Base-by-base conservation (phyloP, 2,888 invertebrate species). In the Abrostola tripartita region DNA sequence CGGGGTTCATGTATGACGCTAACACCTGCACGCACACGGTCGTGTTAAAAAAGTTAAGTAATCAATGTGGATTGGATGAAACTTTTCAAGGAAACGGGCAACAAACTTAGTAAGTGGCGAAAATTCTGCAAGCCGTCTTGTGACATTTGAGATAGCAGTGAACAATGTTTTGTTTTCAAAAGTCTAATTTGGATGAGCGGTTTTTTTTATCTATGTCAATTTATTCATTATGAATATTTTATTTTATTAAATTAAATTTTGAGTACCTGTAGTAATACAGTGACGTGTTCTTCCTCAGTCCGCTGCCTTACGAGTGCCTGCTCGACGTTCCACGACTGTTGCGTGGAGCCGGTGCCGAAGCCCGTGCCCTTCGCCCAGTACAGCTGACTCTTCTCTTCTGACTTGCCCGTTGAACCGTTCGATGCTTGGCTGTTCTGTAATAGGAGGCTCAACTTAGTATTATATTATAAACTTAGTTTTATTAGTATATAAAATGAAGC, bases 321-420 rank as follows among this genome's bases (percentile, higher is more conserved):
- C 85, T 99, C 99, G 42, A 99, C 98, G 91, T 99, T 98, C 99
- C 99, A 99, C 52, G 98, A 98, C 88, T 98, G 98, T 73, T 98
- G 97, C 10, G 98, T 99, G 35, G 98, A 98, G 36, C 99, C 99
- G 0, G 98, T 99, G 54, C 99, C 99, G 91, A 99, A 99, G 0
- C 99, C 99, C 4, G 99, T 99, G 50, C 99, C 99, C 89, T 99
- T 99, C 0, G 98, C 99, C 98, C 98, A 99, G 91, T 98, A 98
- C 75, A 97, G 93, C 84, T 97, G 97, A 42, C 96, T 96, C 85
- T 97, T 97, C 76, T 97, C 96, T 81, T 97, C 96, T 37, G 95
- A 94, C 74, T 95, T 95, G 68, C 92, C 91, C 4, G 92, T 95
- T 4, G 95, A 86, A 10, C 94, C 95, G 73, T 95, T 95, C 12